Percentiles rank a stretch among this genome's conserved stretches.
These are phyloP conservation scores for Erebia aethiops DNA, from an alignment of 2,888 invertebrate genomes.

Conservation along the genomic window DNA sequence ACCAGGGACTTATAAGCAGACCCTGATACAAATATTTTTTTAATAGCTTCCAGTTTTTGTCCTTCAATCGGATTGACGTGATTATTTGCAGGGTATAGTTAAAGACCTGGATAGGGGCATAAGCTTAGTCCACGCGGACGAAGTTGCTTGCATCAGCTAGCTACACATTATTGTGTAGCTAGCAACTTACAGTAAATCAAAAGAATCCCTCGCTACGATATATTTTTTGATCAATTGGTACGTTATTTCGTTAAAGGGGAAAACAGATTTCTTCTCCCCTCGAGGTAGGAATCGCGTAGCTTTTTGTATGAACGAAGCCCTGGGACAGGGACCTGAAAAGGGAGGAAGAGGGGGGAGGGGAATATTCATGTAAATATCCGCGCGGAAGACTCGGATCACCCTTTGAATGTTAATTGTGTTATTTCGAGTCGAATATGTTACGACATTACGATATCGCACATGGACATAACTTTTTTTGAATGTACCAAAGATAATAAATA, in stretches of 20 bases:
- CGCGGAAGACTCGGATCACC: conserved; percentile 34
- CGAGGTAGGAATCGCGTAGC: background rate
- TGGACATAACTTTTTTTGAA: background rate
- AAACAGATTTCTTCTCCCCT: background rate
- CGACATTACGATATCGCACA: conserved; percentile 14
- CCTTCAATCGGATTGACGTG: too few relatives aligned
- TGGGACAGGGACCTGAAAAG: conserved; percentile 29
- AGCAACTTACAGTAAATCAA: too few relatives aligned
- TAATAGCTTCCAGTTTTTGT: too few relatives aligned
- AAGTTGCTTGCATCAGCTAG: too few relatives aligned
- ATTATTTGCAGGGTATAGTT: too few relatives aligned
- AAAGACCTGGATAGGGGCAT: too few relatives aligned
- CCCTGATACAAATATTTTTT: too few relatives aligned
- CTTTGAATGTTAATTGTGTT: conserved; percentile 38
- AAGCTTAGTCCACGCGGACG: too few relatives aligned
- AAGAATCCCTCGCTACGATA: background rate
- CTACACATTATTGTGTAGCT: too few relatives aligned
- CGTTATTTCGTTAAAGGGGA: background rate
- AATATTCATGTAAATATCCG: conserved; percentile 43
- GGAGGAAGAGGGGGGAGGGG: conserved; percentile 29
- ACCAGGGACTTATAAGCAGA: too few relatives aligned
- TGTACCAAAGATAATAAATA: background rate
- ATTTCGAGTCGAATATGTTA: conserved; percentile 27
- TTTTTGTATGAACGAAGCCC: conserved; percentile 42
- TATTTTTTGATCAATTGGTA: background rate